Evolutionary conservation across 2,888 invertebrate species (phyloP).

Genomic region (Papilio demoleus): DNA sequence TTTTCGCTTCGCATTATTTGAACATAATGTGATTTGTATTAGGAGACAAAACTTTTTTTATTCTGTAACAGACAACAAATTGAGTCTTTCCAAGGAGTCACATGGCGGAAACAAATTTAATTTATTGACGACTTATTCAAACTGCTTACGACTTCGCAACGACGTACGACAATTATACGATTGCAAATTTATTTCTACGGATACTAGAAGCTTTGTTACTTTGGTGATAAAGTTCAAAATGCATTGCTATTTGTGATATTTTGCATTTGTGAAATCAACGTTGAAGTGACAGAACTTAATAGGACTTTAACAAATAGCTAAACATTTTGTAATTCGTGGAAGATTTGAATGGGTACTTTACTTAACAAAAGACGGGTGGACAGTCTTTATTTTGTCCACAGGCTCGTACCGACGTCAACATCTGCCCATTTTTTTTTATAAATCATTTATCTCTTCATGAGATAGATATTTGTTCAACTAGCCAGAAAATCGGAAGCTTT

Average conservation of each 20-base stretch:
- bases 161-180: constrained; percentile 74
- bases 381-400: constrained; percentile 66
- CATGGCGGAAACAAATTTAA: constrained; percentile 81
- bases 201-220: constrained; percentile 44
- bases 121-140: constrained; percentile 80
- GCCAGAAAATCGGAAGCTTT: constrained; percentile 79
- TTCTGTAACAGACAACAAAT: constrained; percentile 72
- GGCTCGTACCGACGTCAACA: constrained; percentile 72
- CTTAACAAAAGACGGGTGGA: constrained; percentile 69
- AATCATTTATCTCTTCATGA: constrained; percentile 66
- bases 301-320: constrained; percentile 82
- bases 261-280: constrained; percentile 58
- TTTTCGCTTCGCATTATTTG: constrained; percentile 59
- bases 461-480: constrained; percentile 81
- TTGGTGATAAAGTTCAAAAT: constrained; percentile 49
- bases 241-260: constrained; percentile 20
- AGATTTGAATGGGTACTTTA: constrained; percentile 77
- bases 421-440: constrained; percentile 74
- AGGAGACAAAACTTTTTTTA: constrained; percentile 55
- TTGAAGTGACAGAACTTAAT: constrained; percentile 79
- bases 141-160: constrained; percentile 69
- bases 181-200: constrained; percentile 50
- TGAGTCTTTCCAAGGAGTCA: constrained; percentile 78
- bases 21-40: constrained; percentile 60
- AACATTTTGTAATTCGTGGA: constrained; percentile 81